Percentiles rank a stretch among this genome's conserved stretches.
These are phyloP conservation scores for Parus major DNA, from an alignment of 2,113 vertebrate genomes.

Conservation along the genomic window DNA sequence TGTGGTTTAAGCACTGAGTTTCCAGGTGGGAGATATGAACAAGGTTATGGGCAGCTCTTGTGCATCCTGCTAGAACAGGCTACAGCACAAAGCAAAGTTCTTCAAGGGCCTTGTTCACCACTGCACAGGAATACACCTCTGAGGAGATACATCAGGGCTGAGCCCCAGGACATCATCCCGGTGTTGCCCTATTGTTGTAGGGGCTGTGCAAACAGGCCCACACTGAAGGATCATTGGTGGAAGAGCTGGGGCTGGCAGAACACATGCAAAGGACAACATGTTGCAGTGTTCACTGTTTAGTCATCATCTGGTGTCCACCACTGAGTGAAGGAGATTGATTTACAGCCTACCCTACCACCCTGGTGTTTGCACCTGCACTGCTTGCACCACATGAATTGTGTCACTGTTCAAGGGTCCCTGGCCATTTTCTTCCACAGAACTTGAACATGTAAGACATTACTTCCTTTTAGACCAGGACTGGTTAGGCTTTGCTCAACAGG, in stretches of 20 bases:
- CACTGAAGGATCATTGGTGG: background rate
- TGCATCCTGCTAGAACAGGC: background rate
- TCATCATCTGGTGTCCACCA: background rate
- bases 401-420: accelerated
- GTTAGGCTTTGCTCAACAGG: background rate
- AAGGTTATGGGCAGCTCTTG: background rate
- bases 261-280: background rate
- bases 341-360: background rate
- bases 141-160: background rate
- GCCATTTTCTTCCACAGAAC: background rate
- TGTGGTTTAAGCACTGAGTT: background rate
- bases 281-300: background rate
- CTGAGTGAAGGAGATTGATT: background rate
- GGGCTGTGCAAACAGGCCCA: background rate
- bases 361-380: background rate
- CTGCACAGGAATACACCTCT: background rate
- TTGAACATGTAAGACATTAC: background rate
- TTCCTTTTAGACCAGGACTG: background rate
- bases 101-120: background rate
- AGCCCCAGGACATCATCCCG: background rate
- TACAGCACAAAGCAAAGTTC: background rate
- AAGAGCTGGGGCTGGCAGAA: background rate
- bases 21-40: background rate
- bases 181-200: background rate
- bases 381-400: background rate